Percentiles rank a stretch among this genome's conserved stretches.
phyloP scores from a whole-genome alignment of 2,888 invertebrate genomes.

The Parnassius orleans region DNA sequence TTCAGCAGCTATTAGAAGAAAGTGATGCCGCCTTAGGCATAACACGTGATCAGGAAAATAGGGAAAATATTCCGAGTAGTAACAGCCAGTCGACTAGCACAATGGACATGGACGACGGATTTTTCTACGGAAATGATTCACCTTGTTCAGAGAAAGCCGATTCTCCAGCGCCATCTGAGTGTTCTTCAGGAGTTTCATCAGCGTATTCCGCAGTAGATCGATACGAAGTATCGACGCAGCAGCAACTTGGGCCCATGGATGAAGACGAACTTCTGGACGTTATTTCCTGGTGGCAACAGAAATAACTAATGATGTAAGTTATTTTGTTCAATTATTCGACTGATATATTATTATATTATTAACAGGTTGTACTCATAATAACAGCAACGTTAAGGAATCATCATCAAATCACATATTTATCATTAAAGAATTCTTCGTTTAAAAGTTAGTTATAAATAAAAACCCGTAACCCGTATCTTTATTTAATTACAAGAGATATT shows the following conservation, averaged over 20 bases:
- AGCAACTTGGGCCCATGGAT: conserved; percentile 87
- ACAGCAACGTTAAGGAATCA: not conserved
- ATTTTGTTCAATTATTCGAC: conserved; percentile 8
- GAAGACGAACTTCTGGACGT: conserved; percentile 94
- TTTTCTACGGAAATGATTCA: conserved; percentile 72
- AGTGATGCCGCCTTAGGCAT: conserved; percentile 83
- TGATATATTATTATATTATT: no score
- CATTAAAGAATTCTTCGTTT: not conserved
- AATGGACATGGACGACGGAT: conserved; percentile 74
- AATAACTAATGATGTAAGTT: conserved; percentile 69
- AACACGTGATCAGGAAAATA: conserved; percentile 67
- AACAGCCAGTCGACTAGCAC: conserved; percentile 63
- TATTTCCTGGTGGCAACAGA: conserved; percentile 92
- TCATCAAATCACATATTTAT: no score
- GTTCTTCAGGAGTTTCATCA: conserved; percentile 82
- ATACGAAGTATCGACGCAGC: conserved; percentile 68
- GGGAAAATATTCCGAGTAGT: conserved; percentile 69
- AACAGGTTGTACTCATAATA: not conserved
- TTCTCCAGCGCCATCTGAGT: conserved; percentile 87
- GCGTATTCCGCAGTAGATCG: conserved; percentile 70
- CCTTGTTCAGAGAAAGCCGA: conserved; percentile 86
- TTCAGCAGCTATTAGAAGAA: conserved; percentile 89
- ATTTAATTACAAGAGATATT: conserved; percentile 12
- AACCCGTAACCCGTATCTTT: not conserved
- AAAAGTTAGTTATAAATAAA: not conserved